Conservation (phyloP, 2,797 vertebrate species). For the Manis pentadactyla region DNA sequence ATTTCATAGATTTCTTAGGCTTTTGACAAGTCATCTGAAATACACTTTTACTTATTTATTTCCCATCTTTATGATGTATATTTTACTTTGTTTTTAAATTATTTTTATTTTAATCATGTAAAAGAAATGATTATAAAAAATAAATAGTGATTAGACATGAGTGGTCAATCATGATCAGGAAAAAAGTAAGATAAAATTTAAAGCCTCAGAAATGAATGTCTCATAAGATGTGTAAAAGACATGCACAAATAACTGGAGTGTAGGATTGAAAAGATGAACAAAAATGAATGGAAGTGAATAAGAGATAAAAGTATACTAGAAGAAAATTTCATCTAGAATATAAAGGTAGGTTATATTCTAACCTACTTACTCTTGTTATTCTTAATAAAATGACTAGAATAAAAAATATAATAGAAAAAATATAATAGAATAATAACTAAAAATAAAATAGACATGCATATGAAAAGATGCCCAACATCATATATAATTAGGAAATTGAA, state of each 20-base stretch:
- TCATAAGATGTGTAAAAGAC: background rate
- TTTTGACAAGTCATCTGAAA: background rate
- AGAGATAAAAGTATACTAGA: background rate
- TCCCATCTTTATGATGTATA: background rate
- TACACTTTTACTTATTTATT: background rate
- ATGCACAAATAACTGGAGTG: background rate
- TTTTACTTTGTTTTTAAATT: background rate
- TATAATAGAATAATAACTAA: background rate
- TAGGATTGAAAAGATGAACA: background rate
- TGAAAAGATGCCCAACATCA: background rate
- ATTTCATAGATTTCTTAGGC: background rate
- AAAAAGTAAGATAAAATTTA: background rate
- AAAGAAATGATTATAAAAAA: background rate
- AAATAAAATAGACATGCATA: too few species aligned
- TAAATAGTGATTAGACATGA: background rate
- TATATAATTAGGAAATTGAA: background rate
- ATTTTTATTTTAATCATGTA: background rate
- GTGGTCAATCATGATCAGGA: background rate
- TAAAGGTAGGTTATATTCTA: background rate
- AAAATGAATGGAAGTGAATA: background rate
- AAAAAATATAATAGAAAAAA: background rate
- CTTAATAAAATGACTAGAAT: background rate
- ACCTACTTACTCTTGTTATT: background rate
- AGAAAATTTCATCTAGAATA: background rate
- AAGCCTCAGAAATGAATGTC: background rate